Conservation (phyloP, 2,888 invertebrate species). For the Heteromyza rotundicornis region DNA sequence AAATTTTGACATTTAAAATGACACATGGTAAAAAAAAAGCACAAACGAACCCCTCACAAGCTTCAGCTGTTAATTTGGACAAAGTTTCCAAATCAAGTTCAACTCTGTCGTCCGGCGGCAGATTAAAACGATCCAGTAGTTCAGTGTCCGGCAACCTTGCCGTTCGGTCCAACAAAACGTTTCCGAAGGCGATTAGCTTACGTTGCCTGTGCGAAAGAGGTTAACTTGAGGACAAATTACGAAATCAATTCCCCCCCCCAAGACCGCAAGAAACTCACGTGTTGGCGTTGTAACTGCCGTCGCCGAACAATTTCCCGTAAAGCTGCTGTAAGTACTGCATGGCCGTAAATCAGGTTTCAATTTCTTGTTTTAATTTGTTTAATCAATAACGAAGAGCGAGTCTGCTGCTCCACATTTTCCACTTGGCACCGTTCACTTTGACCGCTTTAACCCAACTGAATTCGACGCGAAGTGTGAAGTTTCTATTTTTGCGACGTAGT, state of each 20-base stretch:
- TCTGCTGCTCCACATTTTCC: neutral
- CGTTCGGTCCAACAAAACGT: slow-evolving; percentile 56
- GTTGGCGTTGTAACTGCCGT: slow-evolving; percentile 23
- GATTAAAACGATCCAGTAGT: slow-evolving; percentile 46
- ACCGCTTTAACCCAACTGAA: neutral
- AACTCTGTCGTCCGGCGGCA: slow-evolving; percentile 51
- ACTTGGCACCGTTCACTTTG: neutral
- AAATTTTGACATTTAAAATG: neutral
- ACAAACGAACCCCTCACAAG: slow-evolving; percentile 40
- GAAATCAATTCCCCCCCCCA: neutral
- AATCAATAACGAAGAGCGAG: slow-evolving; percentile 1
- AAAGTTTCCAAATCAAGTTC: slow-evolving; percentile 52
- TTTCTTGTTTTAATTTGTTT: neutral
- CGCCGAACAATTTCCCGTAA: slow-evolving; percentile 43
- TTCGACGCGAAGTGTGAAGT: too few species aligned
- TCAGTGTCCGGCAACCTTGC: slow-evolving; percentile 46
- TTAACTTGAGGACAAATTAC: neutral
- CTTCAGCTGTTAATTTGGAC: slow-evolving; percentile 43
- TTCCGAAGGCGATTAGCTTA: slow-evolving; percentile 59
- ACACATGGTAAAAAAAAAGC: too few species aligned
- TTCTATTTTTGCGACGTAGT: neutral
- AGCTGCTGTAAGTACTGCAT: slow-evolving; percentile 47
- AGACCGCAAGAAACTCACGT: slow-evolving; percentile 39
- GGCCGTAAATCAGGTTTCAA: slow-evolving; percentile 24
- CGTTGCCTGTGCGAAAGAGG: slow-evolving; percentile 39